Base-by-base conservation (phyloP, 2,797 vertebrate genomes). In the Chaetophractus vellerosus region DNA sequence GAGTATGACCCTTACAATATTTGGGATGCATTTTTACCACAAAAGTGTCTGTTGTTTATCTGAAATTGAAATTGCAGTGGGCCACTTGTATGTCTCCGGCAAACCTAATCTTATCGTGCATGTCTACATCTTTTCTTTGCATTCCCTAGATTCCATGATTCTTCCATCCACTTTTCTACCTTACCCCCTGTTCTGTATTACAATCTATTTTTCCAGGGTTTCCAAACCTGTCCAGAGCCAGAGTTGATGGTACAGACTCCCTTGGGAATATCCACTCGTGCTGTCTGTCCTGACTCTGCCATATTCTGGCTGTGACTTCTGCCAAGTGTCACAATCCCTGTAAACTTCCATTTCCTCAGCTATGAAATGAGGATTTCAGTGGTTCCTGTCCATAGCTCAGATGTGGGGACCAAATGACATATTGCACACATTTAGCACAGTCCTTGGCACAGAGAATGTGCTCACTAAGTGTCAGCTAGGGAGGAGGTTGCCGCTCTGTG, bases 1-100 rank as follows among this genome's bases (percentile, higher is more conserved):
- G 63, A 74, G 26, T 26, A 48, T 88, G 26, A 76, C 11, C 41
- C 57, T 19, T 18, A 14, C 8, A 71, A 64, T 28, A 38, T 76
- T 78, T 91, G 79, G 38, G 26, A n/a, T 31, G 68, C 16, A 48
- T 12, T 61, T 89, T 61, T 89, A 71, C 76, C 68, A n/a, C 61
- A 66, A 48, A 15, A 68, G 36, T 45, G 41, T 66, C 86, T 14
- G 14, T 36, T 48, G 19, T 57, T 74, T 69, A 61, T 68, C 38
- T 69, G 38, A 75, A 74, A 80, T 48, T 93, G 31, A 84, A 69
- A 79, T 91, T 83, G 94, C 64, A 33, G 57, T 66, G 36, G 28
- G 6, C n/a, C 8, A 5, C 18, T 31, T 66, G 1, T 38, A 78
- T 48, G 90, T 94, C 68, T 57, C 14, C 66, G 36, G n/a, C 16